Percentiles rank a stretch among this genome's conserved stretches.
phyloP scores from a whole-genome alignment of 2,797 vertebrate genomes.

The Ctenopoma kingsleyae region DNA sequence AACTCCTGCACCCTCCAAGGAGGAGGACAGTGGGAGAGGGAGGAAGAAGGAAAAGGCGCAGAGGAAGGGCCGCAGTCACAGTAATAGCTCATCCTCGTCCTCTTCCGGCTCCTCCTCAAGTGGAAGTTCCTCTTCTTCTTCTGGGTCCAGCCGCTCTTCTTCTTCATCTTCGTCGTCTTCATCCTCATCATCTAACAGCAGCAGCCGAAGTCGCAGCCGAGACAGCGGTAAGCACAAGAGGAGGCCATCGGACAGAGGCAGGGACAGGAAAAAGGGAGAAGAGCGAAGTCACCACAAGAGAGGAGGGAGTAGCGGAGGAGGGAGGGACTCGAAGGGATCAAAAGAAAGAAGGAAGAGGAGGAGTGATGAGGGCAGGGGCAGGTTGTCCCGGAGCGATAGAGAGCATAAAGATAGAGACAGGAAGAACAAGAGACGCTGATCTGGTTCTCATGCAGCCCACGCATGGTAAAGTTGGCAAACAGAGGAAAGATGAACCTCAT shows the following conservation, averaged over 20 bases:
- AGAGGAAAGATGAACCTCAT: constrained; percentile 13
- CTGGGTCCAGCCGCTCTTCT: constrained; percentile 90
- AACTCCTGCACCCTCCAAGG: constrained; percentile 49
- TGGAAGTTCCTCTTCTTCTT: constrained; percentile 90
- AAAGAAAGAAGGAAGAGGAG: constrained; percentile 87
- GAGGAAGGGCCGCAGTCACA: constrained; percentile 85
- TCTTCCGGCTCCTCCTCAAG: constrained; percentile 91
- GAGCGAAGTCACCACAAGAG: constrained; percentile 88
- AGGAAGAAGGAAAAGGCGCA: constrained; percentile 83
- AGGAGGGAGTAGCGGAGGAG: constrained; percentile 89
- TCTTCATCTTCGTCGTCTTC: constrained; percentile 91
- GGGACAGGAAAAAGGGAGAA: constrained; percentile 85
- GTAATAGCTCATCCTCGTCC: constrained; percentile 89
- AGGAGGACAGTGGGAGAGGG: constrained; percentile 78
- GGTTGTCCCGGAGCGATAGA: constrained; percentile 92
- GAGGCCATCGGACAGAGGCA: constrained; percentile 85
- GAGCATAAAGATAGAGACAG: constrained; percentile 96
- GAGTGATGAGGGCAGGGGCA: constrained; percentile 87
- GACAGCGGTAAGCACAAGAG: constrained; percentile 89
- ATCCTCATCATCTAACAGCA: constrained; percentile 88
- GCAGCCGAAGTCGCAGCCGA: constrained; percentile 86
- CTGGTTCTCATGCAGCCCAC: constrained; percentile 1
- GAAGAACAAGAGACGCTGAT: constrained; percentile 96
- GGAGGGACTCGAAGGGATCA: constrained; percentile 90
- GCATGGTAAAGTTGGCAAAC: not conserved